These are phyloP conservation scores for Hydropsyche betteni DNA, from an alignment of 2,888 invertebrate species.

Conservation along the genomic window DNA sequence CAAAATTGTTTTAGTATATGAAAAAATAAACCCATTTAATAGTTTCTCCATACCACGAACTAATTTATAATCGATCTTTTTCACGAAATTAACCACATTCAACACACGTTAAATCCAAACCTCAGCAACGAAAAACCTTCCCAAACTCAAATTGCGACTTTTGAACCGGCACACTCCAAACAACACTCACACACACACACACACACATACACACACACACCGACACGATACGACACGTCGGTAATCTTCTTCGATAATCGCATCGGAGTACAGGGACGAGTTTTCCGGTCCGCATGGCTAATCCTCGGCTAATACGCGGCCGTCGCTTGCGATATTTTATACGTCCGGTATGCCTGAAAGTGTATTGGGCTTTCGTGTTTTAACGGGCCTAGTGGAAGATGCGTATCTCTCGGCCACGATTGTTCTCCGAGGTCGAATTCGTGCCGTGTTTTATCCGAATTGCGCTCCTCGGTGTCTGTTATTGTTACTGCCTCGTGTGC, in stretches of 20 bases:
- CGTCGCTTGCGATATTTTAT: not conserved
- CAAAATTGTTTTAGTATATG: no score
- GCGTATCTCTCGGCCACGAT: slow-evolving; percentile 1
- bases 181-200: not conserved
- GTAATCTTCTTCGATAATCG: slow-evolving; percentile 7
- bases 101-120: no score
- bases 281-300: not conserved
- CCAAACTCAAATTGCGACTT: no score
- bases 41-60: no score
- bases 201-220: not conserved
- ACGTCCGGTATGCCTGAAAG: not conserved
- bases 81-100: no score
- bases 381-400: slow-evolving; percentile 1
- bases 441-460: slow-evolving; percentile 7
- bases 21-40: no score
- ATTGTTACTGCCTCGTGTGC: slow-evolving; percentile 1
- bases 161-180: no score
- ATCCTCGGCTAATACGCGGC: slow-evolving; percentile 34
- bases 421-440: slow-evolving; percentile 5
- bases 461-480: slow-evolving; percentile 9
- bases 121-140: no score
- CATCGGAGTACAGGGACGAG: not conserved
- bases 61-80: no score
- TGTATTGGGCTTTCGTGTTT: not conserved
- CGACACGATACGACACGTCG: not conserved